Percentiles rank a stretch among this genome's conserved stretches.
Conservation (phyloP, 1,140 invertebrate genomes). For the Aphelenchoides besseyi region DNA sequence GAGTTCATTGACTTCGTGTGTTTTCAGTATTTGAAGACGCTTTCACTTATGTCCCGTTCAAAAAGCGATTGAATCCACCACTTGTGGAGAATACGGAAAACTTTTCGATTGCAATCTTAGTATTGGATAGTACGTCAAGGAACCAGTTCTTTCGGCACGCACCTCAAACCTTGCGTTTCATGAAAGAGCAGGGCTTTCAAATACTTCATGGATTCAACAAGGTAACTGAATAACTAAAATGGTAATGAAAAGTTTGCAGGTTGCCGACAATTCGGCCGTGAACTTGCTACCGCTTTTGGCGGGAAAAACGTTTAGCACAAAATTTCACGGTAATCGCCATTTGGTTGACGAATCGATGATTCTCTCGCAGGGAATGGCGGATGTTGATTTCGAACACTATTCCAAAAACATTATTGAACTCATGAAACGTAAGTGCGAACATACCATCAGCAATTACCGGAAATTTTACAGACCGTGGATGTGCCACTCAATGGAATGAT, state of each 20-base stretch:
- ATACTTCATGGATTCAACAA: background rate
- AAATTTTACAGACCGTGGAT: slow-evolving; percentile 3
- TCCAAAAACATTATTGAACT: background rate
- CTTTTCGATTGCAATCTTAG: slow-evolving; percentile 13
- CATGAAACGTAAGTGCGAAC: background rate
- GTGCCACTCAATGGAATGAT: background rate
- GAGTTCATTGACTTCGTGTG: slow-evolving; percentile 10
- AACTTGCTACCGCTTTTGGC: slow-evolving; percentile 13
- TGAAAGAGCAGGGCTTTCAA: slow-evolving; percentile 17
- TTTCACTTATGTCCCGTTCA: background rate
- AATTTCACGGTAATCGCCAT: slow-evolving; percentile 6
- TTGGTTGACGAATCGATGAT: slow-evolving; percentile 11
- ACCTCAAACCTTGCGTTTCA: slow-evolving; percentile 18
- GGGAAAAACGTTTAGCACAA: slow-evolving; percentile 22
- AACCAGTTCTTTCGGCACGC: slow-evolving; percentile 37
- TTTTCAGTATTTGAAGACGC: slow-evolving; percentile 5
- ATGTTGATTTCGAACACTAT: background rate
- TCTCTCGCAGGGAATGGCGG: background rate
- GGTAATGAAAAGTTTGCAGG: slow-evolving; percentile 4
- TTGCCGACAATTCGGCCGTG: slow-evolving; percentile 16
- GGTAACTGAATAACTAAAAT: background rate
- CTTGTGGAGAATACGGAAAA: background rate
- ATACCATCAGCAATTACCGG: background rate
- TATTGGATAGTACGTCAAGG: slow-evolving; percentile 9
- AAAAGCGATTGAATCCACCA: background rate